phyloP scores from a whole-genome alignment of 2,797 vertebrate species.

The Trachops cirrhosus region DNA sequence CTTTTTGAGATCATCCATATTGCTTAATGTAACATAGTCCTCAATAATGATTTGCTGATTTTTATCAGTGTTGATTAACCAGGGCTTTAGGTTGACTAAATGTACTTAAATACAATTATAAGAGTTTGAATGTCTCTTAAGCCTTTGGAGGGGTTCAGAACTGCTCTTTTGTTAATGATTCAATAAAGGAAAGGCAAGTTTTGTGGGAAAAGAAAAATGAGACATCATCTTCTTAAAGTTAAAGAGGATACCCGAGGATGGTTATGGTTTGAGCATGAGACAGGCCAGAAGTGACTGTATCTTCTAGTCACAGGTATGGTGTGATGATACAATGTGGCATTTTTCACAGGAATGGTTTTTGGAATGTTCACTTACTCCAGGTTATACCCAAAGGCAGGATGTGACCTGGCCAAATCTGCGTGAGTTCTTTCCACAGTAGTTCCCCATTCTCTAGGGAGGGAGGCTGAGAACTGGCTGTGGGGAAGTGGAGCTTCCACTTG shows the following conservation, averaged over 20 bases:
- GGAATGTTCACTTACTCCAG: background rate
- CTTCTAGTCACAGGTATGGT: background rate
- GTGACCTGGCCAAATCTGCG: background rate
- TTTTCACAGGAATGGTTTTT: background rate
- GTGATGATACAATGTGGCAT: background rate
- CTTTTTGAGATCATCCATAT: background rate
- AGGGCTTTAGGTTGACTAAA: background rate
- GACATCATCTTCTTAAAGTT: background rate
- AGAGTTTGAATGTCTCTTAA: background rate
- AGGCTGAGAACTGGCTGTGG: background rate
- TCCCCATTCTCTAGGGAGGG: constrained; percentile 33
- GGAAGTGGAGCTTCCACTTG: constrained; percentile 36
- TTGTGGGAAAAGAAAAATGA: constrained; percentile 9
- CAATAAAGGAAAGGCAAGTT: background rate
- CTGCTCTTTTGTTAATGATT: background rate
- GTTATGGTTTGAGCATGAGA: background rate
- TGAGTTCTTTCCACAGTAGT: constrained; percentile 16
- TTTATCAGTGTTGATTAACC: constrained; percentile 7
- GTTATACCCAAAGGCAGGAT: background rate
- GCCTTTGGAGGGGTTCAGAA: background rate
- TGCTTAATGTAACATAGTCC: background rate
- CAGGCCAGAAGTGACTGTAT: background rate
- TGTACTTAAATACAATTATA: background rate
- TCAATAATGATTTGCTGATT: constrained; percentile 53
- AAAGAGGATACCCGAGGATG: background rate